A percentile compares a stretch with the other conserved stretches of the same genome.
Conservation (phyloP, 92 coral and sea anemone species). For the Galaxea fascicularis region DNA sequence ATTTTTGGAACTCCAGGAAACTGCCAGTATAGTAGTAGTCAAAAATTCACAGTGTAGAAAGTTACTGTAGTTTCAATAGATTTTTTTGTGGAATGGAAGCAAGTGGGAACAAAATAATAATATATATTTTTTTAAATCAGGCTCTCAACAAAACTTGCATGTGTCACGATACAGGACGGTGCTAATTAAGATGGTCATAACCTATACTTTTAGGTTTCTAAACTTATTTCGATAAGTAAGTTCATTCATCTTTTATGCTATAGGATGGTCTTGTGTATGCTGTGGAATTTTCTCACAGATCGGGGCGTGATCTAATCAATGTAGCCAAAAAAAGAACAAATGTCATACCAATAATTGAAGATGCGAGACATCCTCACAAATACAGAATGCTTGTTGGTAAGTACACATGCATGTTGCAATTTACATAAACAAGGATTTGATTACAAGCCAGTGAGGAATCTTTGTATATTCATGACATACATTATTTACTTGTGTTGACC, state of each 20-base stretch:
- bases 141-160: background rate
- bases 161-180: background rate
- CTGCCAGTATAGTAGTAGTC: too few species aligned
- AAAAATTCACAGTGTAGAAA: too few species aligned
- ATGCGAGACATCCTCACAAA: slow-evolving; percentile 99
- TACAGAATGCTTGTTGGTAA: slow-evolving; percentile 98
- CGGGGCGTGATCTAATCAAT: slow-evolving; percentile 97
- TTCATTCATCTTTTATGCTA: background rate
- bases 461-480: background rate
- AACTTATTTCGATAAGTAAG: background rate
- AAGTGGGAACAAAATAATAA: too few species aligned
- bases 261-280: slow-evolving; percentile 99
- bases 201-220: background rate
- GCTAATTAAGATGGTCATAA: background rate
- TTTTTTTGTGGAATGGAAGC: too few species aligned
- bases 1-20: too few species aligned
- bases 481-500: background rate
- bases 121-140: too few species aligned
- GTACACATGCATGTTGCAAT: slow-evolving; percentile 17
- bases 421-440: too few species aligned
- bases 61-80: too few species aligned
- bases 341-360: slow-evolving; percentile 98
- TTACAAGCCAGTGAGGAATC: too few species aligned
- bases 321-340: slow-evolving; percentile 99
- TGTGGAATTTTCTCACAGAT: slow-evolving; percentile 99